These are phyloP conservation scores for Antitype chi DNA, from an alignment of 2,888 invertebrate genomes.

Conservation along the genomic window DNA sequence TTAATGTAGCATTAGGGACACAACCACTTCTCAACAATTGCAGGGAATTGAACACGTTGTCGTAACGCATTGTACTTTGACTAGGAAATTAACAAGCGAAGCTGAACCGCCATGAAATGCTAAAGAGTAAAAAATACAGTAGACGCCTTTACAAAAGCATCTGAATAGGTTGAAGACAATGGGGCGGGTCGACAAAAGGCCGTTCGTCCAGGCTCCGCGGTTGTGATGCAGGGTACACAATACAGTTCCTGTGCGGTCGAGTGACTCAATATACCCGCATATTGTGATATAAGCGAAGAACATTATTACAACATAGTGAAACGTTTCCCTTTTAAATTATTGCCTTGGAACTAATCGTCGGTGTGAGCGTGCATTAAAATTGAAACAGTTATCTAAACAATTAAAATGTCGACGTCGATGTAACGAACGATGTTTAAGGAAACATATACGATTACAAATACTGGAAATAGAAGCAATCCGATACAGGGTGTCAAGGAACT, in stretches of 20 bases:
- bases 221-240: conserved; percentile 82
- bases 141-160: conserved; percentile 80
- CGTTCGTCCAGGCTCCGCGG: conserved; percentile 80
- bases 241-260: conserved; percentile 85
- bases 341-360: conserved; percentile 42
- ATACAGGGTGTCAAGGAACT: conserved; percentile 74
- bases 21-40: conserved; percentile 72
- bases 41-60: conserved; percentile 67
- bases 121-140: conserved; percentile 73
- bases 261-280: conserved; percentile 83
- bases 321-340: conserved; percentile 60
- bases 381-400: conserved; percentile 58
- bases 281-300: conserved; percentile 69
- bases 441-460: conserved; percentile 67
- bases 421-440: conserved; percentile 55
- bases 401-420: conserved; percentile 45
- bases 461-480: conserved; percentile 71
- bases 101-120: conserved; percentile 73
- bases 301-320: conserved; percentile 63
- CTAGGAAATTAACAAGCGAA: conserved; percentile 70
- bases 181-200: conserved; percentile 83
- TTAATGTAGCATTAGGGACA: conserved; percentile 82
- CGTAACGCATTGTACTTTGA: conserved; percentile 68
- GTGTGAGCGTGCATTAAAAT: conserved; percentile 47
- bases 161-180: conserved; percentile 85